These are phyloP conservation scores for Horisme vitalbata DNA, from an alignment of 2,888 invertebrate species.

Conservation along the genomic window DNA sequence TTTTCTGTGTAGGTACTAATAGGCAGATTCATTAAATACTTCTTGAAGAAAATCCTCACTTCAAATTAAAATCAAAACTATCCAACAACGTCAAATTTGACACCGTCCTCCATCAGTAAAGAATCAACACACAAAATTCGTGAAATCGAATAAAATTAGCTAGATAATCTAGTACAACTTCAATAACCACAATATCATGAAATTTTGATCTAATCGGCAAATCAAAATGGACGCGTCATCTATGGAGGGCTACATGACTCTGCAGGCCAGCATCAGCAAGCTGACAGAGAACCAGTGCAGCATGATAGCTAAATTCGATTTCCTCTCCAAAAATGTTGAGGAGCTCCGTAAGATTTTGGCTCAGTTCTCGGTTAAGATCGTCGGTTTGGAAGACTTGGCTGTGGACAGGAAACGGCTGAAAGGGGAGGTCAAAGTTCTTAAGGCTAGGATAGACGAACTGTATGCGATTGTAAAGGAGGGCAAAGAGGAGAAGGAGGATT, in stretches of 20 bases:
- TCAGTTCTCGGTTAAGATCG: conserved; percentile 57
- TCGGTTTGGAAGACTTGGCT: conserved; percentile 51
- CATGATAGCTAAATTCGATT: conserved; percentile 59
- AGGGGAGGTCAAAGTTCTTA: conserved; percentile 54
- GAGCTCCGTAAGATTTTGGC: conserved; percentile 50
- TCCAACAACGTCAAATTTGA: conserved; percentile 7
- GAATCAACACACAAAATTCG: conserved; percentile 11
- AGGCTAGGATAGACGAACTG: conserved; percentile 63
- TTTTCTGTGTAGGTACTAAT: too few species aligned
- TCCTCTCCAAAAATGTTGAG: conserved; percentile 55
- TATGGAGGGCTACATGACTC: conserved; percentile 25
- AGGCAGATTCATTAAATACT: not conserved
- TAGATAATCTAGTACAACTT: conserved; percentile 5
- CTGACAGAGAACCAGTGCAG: conserved; percentile 51
- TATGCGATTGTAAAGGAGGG: conserved; percentile 66
- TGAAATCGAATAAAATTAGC: not conserved
- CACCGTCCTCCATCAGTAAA: conserved; percentile 4
- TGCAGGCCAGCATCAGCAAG: conserved; percentile 58
- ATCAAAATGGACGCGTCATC: conserved; percentile 18
- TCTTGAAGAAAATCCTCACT: too few species aligned
- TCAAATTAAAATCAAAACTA: conserved; percentile 1
- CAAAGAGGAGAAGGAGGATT: conserved; percentile 62
- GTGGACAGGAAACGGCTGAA: conserved; percentile 53
- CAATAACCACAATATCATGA: conserved; percentile 18
- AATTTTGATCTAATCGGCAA: conserved; percentile 11